phyloP scores from a whole-genome alignment of 2,888 invertebrate species.

The Acrocera orbiculus region DNA sequence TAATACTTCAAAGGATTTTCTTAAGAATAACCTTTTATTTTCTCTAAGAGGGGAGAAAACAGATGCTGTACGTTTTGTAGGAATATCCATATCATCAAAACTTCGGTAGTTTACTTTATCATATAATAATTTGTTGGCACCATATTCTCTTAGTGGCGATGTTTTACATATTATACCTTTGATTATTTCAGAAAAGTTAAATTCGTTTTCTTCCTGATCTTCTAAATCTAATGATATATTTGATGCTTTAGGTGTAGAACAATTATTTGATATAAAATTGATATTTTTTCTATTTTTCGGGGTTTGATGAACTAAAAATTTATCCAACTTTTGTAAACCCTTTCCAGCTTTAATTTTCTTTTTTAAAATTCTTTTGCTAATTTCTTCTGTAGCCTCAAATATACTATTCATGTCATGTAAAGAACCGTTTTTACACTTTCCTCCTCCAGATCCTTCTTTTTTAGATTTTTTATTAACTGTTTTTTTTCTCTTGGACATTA shows the following conservation, averaged over 20 bases:
- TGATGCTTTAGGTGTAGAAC: slow-evolving; percentile 23
- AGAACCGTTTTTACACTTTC: slow-evolving; percentile 20
- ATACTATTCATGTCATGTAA: slow-evolving; percentile 17
- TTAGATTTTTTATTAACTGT: slow-evolving; percentile 24
- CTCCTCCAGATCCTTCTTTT: slow-evolving; percentile 8
- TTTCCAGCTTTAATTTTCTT: slow-evolving; percentile 12
- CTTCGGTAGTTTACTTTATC: slow-evolving; percentile 12
- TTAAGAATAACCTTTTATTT: slow-evolving; percentile 4
- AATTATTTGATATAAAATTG: slow-evolving; percentile 10
- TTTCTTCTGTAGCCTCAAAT: slow-evolving; percentile 18
- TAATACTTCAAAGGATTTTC: not conserved
- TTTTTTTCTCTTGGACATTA: slow-evolving; percentile 39
- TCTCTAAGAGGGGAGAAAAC: not conserved
- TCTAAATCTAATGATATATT: not conserved
- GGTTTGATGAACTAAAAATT: slow-evolving; percentile 15
- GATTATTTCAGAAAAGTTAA: slow-evolving; percentile 37
- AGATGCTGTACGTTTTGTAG: slow-evolving; percentile 10
- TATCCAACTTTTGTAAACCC: slow-evolving; percentile 24
- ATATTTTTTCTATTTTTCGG: not conserved
- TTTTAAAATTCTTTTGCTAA: slow-evolving; percentile 16
- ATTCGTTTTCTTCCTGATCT: slow-evolving; percentile 29
- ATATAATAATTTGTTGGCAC: slow-evolving; percentile 20
- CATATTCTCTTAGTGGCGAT: slow-evolving; percentile 16
- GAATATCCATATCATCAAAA: slow-evolving; percentile 18
- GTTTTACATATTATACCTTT: slow-evolving; percentile 32